These are phyloP conservation scores for Tetragnatha montana DNA, from an alignment of 2,888 invertebrate species.

Conservation along the genomic window DNA sequence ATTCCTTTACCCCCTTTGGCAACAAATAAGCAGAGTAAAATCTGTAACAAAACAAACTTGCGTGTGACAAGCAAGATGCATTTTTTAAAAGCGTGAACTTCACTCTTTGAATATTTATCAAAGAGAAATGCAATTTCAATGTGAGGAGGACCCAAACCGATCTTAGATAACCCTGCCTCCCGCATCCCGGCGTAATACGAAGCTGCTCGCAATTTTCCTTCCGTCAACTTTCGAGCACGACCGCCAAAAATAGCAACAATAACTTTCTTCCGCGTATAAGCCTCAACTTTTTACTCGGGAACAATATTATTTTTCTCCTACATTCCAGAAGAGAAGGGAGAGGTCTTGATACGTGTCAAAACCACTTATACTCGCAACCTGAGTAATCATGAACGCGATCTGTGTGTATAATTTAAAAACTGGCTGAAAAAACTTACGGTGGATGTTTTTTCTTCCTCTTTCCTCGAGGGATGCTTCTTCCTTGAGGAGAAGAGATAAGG, in stretches of 20 bases:
- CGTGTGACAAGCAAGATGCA: too few species aligned
- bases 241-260: not conserved
- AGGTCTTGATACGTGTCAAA: not conserved
- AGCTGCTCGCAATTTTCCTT: not conserved
- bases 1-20: too few species aligned
- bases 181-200: not conserved
- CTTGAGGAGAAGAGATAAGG: not conserved
- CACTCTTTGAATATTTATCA: too few species aligned
- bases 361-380: not conserved
- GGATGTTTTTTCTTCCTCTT: not conserved
- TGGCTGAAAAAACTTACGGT: not conserved
- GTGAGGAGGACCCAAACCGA: too few species aligned
- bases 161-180: not conserved
- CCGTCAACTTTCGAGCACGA: not conserved
- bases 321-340: not conserved
- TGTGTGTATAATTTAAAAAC: slow-evolving; percentile 15
- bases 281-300: not conserved
- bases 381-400: not conserved
- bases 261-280: not conserved
- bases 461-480: not conserved
- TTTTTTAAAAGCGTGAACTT: too few species aligned
- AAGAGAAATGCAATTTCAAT: too few species aligned
- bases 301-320: not conserved
- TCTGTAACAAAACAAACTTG: too few species aligned
- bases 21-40: too few species aligned